Percentiles rank a stretch among this genome's conserved stretches.
Evolutionary conservation across 2,797 vertebrate species (phyloP).

Genomic region (Ceryle rudis): DNA sequence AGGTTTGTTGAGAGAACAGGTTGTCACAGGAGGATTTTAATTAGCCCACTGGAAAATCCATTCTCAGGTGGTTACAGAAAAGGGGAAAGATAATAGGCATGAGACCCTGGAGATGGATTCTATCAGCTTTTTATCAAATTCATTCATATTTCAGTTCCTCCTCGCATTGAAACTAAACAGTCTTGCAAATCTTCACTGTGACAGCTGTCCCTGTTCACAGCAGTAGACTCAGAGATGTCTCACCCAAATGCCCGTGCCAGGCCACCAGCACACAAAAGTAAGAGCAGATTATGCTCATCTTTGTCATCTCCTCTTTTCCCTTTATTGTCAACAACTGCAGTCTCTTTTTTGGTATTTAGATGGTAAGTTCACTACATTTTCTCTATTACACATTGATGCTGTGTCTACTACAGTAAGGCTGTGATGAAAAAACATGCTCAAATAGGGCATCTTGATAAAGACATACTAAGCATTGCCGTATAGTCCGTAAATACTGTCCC

Average conservation of each 20-base stretch:
- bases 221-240: background rate
- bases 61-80: background rate
- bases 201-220: constrained; percentile 7
- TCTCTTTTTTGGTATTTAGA: background rate
- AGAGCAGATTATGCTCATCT: background rate
- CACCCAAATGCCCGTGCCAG: background rate
- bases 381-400: background rate
- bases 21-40: constrained; percentile 18
- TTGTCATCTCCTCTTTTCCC: background rate
- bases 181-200: background rate
- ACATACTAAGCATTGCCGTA: background rate
- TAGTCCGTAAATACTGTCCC: background rate
- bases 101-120: background rate
- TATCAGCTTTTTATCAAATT: background rate
- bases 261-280: background rate
- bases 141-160: constrained; percentile 23
- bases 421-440: background rate
- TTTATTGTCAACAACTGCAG: background rate
- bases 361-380: background rate
- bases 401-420: background rate
- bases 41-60: constrained; percentile 27
- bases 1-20: background rate
- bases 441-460: background rate
- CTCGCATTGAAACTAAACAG: background rate
- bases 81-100: constrained; percentile 4